Percentiles rank a stretch among this genome's conserved stretches.
Evolutionary conservation across 53 echinoderm and acorn worm genomes (phyloP).

Genomic region (Echinarachnius parma): DNA sequence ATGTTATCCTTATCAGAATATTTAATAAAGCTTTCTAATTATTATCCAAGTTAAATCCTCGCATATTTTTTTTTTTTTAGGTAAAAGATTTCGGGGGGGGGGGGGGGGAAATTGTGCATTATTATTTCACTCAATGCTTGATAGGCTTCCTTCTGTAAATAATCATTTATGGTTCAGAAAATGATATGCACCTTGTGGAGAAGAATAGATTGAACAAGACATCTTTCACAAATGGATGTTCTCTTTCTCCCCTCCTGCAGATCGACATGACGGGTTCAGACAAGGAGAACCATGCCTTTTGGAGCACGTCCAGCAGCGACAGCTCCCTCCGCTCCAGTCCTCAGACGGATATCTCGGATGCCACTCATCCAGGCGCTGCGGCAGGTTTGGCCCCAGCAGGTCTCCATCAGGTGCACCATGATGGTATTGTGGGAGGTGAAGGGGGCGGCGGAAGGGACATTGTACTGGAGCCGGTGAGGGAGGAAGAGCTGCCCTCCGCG

Average conservation of each 20-base stretch:
- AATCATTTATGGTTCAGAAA: too few species aligned
- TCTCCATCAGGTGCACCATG: constrained; percentile 13
- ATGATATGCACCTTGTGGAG: too few species aligned
- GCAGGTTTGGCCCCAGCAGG: constrained; percentile 10
- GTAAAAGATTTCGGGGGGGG: too few species aligned
- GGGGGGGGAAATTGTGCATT: too few species aligned
- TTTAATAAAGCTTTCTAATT: too few species aligned
- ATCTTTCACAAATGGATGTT: neutral
- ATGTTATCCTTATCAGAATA: too few species aligned
- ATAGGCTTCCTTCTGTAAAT: too few species aligned
- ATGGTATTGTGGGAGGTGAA: neutral
- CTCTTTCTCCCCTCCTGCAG: constrained; percentile 42
- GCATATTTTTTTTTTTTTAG: too few species aligned
- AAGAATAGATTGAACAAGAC: too few species aligned
- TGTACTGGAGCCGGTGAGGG: constrained; percentile 53
- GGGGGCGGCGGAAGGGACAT: constrained; percentile 48
- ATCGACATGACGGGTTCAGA: constrained; percentile 92
- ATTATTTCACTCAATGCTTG: too few species aligned
- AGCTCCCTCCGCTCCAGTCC: constrained; percentile 82
- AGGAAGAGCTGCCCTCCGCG: constrained; percentile 57
- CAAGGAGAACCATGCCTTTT: constrained; percentile 93
- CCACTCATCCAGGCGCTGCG: constrained; percentile 45
- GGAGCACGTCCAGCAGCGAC: constrained; percentile 92
- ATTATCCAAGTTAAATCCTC: too few species aligned
- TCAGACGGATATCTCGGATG: constrained; percentile 66